A percentile compares a stretch with the other conserved stretches of the same genome.
These are phyloP conservation scores for Zeuzera pyrina DNA, from an alignment of 2,888 invertebrate species.

Conservation along the genomic window DNA sequence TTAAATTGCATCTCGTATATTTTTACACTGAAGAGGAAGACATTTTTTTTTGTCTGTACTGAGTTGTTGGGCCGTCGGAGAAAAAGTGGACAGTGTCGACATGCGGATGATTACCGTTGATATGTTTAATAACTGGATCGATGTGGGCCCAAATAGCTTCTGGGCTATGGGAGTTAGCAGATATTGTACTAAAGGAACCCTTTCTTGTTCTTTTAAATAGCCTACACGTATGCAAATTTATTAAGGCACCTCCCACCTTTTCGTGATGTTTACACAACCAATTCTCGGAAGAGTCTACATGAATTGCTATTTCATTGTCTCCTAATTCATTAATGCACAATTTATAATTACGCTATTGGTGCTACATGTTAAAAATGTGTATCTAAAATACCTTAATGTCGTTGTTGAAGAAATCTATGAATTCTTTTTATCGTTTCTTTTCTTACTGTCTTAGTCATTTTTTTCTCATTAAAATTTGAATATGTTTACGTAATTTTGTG, in stretches of 20 bases:
- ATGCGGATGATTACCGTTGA: background rate
- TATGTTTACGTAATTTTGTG: too few relatives aligned
- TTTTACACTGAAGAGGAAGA: constrained; percentile 14
- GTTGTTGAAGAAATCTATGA: constrained; percentile 7
- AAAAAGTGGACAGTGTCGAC: constrained; percentile 8
- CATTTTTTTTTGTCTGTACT: constrained; percentile 18
- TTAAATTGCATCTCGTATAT: constrained; percentile 7
- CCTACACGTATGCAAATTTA: background rate
- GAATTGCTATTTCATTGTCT: background rate
- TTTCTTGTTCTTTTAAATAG: background rate
- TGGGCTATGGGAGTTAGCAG: background rate
- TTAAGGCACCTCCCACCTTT: background rate
- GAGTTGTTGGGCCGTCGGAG: constrained; percentile 17
- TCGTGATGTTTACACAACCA: background rate
- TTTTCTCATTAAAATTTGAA: too few relatives aligned
- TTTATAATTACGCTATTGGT: background rate
- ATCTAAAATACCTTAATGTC: constrained; percentile 10
- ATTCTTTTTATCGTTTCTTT: constrained; percentile 9
- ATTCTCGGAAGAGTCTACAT: background rate
- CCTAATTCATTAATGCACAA: background rate
- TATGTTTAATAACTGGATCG: background rate
- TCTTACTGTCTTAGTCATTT: background rate
- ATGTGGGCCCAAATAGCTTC: background rate
- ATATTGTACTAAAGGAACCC: background rate
- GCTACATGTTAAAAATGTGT: constrained; percentile 6